These are phyloP conservation scores for Cydia splendana DNA, from an alignment of 1,140 invertebrate genomes.

Conservation along the genomic window DNA sequence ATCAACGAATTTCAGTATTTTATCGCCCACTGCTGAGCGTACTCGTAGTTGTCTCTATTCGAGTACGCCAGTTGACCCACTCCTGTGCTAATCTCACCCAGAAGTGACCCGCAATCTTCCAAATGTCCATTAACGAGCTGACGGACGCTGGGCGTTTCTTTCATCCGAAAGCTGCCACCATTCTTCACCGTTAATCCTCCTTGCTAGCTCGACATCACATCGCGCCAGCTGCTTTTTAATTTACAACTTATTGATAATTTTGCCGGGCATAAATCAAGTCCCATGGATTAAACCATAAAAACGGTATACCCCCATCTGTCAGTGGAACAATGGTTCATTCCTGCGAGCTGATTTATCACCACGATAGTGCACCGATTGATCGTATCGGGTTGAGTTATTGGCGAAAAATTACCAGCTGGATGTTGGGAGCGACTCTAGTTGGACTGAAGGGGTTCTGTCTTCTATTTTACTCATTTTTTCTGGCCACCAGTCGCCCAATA, in stretches of 20 bases:
- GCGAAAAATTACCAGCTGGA: conserved; percentile 29
- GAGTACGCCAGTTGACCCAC: no score
- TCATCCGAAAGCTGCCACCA: no score
- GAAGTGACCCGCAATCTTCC: no score
- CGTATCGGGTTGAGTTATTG: conserved; percentile 16
- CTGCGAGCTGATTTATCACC: conserved; percentile 28
- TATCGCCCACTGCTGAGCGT: no score
- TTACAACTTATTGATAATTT: conserved; percentile 26
- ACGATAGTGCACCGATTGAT: conserved; percentile 31
- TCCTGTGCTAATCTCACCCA: no score
- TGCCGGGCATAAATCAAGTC: conserved; percentile 15
- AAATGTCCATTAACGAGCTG: no score
- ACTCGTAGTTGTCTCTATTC: no score
- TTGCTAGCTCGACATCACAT: background rate
- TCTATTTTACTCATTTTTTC: no score
- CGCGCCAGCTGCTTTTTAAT: conserved; percentile 4
- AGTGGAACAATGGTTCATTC: conserved; percentile 24
- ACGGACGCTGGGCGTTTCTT: no score
- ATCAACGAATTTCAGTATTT: no score
- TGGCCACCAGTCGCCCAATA: no score
- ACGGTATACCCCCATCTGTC: conserved; percentile 26
- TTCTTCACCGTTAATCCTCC: background rate
- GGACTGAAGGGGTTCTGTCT: background rate
- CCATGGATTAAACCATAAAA: conserved; percentile 20
- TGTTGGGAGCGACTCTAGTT: background rate